Evolutionary conservation across 2,888 invertebrate genomes (phyloP), one percentile per base, ranked within the genome.

Genomic region (Cybosia mesomella): DNA sequence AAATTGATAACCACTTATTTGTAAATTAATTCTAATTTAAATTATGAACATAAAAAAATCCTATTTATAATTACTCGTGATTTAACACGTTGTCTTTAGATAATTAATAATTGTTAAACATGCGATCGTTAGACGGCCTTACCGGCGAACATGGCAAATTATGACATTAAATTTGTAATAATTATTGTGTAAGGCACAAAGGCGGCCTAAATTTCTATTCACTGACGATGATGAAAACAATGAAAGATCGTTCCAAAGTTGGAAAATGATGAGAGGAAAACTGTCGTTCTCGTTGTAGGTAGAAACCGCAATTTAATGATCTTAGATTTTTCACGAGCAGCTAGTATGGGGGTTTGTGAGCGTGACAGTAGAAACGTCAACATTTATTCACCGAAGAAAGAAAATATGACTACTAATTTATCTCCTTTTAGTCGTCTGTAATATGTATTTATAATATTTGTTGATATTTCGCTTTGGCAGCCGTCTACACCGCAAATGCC

Each of bases 111-210:
- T 89, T 86, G 91, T 92, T 91, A 91, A 79, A 83, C 80, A 80
- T 87, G 87, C 88, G 90, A 91, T 85, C 81, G 84, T 82, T 71
- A 72, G 80, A 81, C 78, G 82, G 87, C 86, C 79, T 81, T 79
- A 81, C 79, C 79, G 76, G 83, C 79, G 85, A 86, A 83, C 83
- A 85, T 82, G 82, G 85, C 87, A 91, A 91, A 91, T 92, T 92
- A 91, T 91, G 91, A 90, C 91, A 90, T 91, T 90, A 88, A 91
- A 90, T 91, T 89, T 89, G 88, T 91, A 90, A 91, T 92, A 87
- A 90, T 90, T 89, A 89, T 89, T 88, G 85, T 87, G 85, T 80
- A 80, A 79, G 77, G 79, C 81, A 91, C 90, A 91, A 91, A 83
- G 78, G 79, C 79, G 74, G 73, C 81, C 74, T 86, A 87, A 87